phyloP scores from a whole-genome alignment of 2,113 vertebrate genomes.

The Pygoscelis adeliae region DNA sequence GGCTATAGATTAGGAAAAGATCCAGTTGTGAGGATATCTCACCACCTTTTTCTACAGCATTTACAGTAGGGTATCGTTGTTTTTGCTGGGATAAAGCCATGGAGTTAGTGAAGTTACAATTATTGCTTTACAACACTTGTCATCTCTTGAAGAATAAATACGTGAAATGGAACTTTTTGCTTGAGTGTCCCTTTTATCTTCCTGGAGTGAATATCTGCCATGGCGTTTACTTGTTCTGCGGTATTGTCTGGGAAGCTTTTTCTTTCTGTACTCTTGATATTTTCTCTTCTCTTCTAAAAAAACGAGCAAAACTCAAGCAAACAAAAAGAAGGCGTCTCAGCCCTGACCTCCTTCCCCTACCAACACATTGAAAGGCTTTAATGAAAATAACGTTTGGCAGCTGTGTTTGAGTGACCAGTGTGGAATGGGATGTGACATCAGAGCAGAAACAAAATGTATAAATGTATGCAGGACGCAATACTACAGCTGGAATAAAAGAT shows the following conservation, averaged over 20 bases:
- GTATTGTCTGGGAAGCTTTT: conserved; percentile 8
- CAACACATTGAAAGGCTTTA: conserved; percentile 54
- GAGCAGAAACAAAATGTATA: conserved; percentile 19
- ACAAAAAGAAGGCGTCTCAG: neutral
- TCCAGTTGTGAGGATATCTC: neutral
- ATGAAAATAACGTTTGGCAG: conserved; percentile 68
- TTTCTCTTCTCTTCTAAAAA: neutral
- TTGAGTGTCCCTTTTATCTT: conserved; percentile 25
- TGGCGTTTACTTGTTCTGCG: neutral
- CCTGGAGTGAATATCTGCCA: neutral
- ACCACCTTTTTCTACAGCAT: neutral
- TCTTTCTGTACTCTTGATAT: neutral
- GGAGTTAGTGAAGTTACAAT: neutral
- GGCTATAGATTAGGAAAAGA: neutral
- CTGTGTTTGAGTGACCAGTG: conserved; percentile 44
- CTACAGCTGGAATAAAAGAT: conserved; percentile 5
- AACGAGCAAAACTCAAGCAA: neutral
- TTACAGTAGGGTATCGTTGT: neutral
- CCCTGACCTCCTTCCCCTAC: conserved; percentile 1
- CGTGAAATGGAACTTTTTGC: neutral
- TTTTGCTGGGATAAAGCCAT: neutral
- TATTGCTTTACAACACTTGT: neutral
- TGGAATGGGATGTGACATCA: conserved; percentile 30
- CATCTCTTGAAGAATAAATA: neutral
- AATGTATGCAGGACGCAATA: neutral